A percentile compares a stretch with the other conserved stretches of the same genome.
These are phyloP conservation scores for Phalangium opilio DNA, from an alignment of 2,888 invertebrate species.

Conservation along the genomic window DNA sequence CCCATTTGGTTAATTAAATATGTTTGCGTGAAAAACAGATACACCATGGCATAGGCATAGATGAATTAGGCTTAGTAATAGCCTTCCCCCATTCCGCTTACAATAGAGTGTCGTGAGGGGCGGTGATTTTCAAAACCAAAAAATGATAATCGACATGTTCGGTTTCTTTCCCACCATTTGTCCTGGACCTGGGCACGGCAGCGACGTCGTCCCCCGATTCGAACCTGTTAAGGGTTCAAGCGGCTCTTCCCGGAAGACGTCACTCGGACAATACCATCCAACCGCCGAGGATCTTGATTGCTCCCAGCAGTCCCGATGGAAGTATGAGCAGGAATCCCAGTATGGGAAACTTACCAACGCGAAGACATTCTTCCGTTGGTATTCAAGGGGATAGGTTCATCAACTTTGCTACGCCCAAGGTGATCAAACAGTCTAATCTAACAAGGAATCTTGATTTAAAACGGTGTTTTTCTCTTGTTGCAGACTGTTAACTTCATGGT, in stretches of 20 bases:
- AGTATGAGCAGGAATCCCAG: neutral
- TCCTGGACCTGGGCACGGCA: neutral
- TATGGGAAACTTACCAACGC: conserved; percentile 41
- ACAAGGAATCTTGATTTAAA: no score
- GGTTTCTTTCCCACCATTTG: no score
- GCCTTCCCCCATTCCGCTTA: no score
- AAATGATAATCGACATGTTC: no score
- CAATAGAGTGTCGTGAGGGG: no score
- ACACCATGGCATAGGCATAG: no score
- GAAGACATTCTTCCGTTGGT: conserved; percentile 79
- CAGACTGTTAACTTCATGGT: no score
- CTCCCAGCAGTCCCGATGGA: conserved; percentile 56
- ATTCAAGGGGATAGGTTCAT: conserved; percentile 47
- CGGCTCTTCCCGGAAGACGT: conserved; percentile 65
- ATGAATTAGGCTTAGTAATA: no score
- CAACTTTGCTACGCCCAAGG: neutral
- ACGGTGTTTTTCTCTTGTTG: no score
- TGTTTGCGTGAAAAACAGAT: no score
- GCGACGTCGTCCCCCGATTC: conserved; percentile 42
- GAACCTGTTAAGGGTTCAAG: conserved; percentile 69
- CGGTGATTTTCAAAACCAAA: no score
- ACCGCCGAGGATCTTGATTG: conserved; percentile 66
- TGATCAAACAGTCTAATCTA: neutral
- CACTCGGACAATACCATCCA: conserved; percentile 81
- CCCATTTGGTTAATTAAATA: no score